A percentile compares a stretch with the other conserved stretches of the same genome.
These are phyloP conservation scores for Diorhabda carinulata DNA, from an alignment of 1,140 invertebrate species.

Conservation along the genomic window DNA sequence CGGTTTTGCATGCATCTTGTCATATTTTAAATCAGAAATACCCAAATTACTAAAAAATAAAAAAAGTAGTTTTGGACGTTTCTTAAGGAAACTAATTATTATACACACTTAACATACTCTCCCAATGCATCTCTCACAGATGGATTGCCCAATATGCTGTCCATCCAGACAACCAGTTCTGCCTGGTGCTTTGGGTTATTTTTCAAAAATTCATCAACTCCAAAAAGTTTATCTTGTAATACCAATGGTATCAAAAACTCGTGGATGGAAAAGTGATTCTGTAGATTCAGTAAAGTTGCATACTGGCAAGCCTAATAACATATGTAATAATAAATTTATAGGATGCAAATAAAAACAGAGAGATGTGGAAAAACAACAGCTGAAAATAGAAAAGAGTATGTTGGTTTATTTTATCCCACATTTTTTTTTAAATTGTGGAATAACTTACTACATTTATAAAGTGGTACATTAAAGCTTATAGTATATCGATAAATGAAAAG, in stretches of 20 bases:
- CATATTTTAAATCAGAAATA: slow-evolving; percentile 58
- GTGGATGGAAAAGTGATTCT: slow-evolving; percentile 60
- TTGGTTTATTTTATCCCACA: no score
- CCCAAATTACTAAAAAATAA: slow-evolving; percentile 37
- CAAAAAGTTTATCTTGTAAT: slow-evolving; percentile 65
- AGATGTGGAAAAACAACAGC: no score
- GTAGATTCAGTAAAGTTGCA: slow-evolving; percentile 59
- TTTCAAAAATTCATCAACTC: slow-evolving; percentile 64
- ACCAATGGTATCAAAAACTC: slow-evolving; percentile 67
- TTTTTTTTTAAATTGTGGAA: no score
- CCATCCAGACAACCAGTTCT: slow-evolving; percentile 59
- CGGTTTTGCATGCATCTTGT: slow-evolving; percentile 56
- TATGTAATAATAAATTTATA: no score
- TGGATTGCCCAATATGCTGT: slow-evolving; percentile 52
- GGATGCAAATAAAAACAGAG: no score
- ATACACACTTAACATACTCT: slow-evolving; percentile 32
- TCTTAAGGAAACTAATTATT: not conserved
- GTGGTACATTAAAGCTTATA: no score
- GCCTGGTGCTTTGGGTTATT: slow-evolving; percentile 57
- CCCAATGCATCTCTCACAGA: slow-evolving; percentile 32
- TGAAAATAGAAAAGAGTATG: no score
- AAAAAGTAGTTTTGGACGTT: not conserved
- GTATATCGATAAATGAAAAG: no score
- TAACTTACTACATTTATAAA: no score
- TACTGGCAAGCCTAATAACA: slow-evolving; percentile 58